Percentiles rank a stretch among this genome's conserved stretches.
These are phyloP conservation scores for Aphrophora alni DNA, from an alignment of 2,888 invertebrate genomes.

Conservation along the genomic window DNA sequence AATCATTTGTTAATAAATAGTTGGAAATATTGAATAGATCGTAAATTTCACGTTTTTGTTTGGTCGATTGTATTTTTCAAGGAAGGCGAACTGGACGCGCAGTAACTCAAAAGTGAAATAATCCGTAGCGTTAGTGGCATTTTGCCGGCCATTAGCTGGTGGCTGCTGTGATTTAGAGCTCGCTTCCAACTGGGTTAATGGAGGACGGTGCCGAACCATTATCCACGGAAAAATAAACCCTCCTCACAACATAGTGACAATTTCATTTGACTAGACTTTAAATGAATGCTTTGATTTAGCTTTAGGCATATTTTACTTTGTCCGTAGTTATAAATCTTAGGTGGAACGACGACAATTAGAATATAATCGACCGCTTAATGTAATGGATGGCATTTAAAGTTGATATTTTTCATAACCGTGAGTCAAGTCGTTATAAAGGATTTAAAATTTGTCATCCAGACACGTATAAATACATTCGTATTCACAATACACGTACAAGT, in stretches of 20 bases:
- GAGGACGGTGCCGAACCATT: conserved; percentile 18
- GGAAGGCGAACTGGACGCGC: conserved; percentile 32
- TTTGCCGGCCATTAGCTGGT: conserved; percentile 35
- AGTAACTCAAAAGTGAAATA: conserved; percentile 42
- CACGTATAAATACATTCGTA: too few species aligned
- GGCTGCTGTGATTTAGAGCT: conserved; percentile 20
- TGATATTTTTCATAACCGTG: too few species aligned
- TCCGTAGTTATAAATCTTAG: too few species aligned
- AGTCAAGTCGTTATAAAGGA: too few species aligned
- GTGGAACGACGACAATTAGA: too few species aligned
- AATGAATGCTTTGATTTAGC: neutral
- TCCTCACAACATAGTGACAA: neutral
- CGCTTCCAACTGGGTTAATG: conserved; percentile 21
- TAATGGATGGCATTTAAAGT: too few species aligned
- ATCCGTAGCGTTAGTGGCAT: conserved; percentile 34
- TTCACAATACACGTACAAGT: too few species aligned
- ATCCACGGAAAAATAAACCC: neutral
- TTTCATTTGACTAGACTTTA: conserved; percentile 2
- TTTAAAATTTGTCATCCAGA: too few species aligned
- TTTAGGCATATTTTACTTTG: neutral
- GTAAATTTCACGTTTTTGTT: conserved; percentile 31
- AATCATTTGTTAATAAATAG: neutral
- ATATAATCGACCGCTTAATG: too few species aligned
- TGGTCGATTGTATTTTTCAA: conserved; percentile 16
- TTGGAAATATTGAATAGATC: conserved; percentile 23